Evolutionary conservation across 1,140 invertebrate genomes (phyloP), one percentile per base, ranked within the genome.

Genomic region (Aphaenogaster ashmeadi): DNA sequence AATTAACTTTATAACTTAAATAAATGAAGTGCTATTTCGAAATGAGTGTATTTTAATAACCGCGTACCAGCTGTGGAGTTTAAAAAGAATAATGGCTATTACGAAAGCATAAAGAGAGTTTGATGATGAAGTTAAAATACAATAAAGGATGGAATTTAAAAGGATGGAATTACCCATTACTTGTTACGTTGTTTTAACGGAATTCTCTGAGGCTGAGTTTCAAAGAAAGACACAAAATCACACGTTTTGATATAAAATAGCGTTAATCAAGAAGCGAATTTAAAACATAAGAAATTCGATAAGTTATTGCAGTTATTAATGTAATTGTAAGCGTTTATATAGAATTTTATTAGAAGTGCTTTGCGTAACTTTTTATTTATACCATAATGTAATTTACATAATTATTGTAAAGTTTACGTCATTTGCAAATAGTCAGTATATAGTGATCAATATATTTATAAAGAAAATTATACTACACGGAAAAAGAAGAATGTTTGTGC

Each of bases 111-210:
- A 60, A 77, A 60, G 38, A 62, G 56, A 78, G 11, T 62, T 78
- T 44, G 15, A 62, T 78, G n/a, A 62, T 15, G 56, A 78, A 78
- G 21, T 33, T 18, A 78, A 78, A 78, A 62, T 78, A 44, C 21
- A 78, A 62, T 78, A 33, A 62, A 62, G 38, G 56, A 33, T 11
- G 27, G 27, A 62, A 78, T 78, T 78, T 62, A 78, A 41, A 41
- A 60, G 38, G 8, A 41, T 54, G 18, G 6, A 77, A 60, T 62
- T 78, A 77, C n/a, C n/a, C 13, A 27, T 41, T 77, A 41, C 15
- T 13, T 41, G 52, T 18, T 58, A 77, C n/a, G 18, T 75, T 74
- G 33, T 56, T 75, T 75, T 58, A 58, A 75, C 7, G 38, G 33
- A 58, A 56, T 21, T 60, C 54, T 60, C 36, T 33, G 27, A 50